Evolutionary conservation across 2,113 vertebrate species (phyloP), one percentile per base, ranked within the genome.

Genomic region (Peromyscus polionotus): DNA sequence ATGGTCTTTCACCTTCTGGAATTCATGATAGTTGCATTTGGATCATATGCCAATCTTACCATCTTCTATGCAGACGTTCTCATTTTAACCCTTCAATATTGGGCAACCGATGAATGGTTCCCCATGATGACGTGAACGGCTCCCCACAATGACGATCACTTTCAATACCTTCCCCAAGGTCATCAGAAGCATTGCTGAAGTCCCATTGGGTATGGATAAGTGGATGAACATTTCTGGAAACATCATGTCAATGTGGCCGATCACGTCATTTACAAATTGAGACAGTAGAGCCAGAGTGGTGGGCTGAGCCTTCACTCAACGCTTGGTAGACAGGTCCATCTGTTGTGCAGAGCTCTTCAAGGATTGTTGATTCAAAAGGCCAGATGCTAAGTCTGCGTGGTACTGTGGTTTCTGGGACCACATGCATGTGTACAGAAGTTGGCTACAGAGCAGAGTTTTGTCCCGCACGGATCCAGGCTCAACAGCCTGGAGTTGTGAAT

Each of bases 391-490:
- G 51, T 99, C 99, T 0, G 99, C 99, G 0, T 99, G 99, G 95
- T 99, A 99, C 98, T 99, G 99, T 97, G 99, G 85, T 42, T 99
- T 99, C 98, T 99, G 99, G 31, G 99, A 99, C 99, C 99, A 99
- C 70, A 99, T 99, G 97, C 99, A 99, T 0, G 99, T 99, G 96
- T 99, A 99, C 6, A 99, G 99, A 39, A 99, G 99, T 54, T 99
- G 99, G 45, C 99, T 99, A 97, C 99, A 99, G 0, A 99, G 98
- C 5, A 99, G 99, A 0, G 99, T 99, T 97, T 99, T 99, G 98
- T 99, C 99, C 97, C 99, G 99, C 83, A 99, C 99, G 0, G 99
- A 97, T 99, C 99, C 17, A 99, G 98, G 96, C 99, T 99, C 75
- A 99, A 96, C 14, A 99, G 98, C 0, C 99, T 99, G 0, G 99